Percentiles rank a stretch among this genome's conserved stretches.
Evolutionary conservation across 2,113 vertebrate species (phyloP).

Genomic region (Varanus komodoensis): DNA sequence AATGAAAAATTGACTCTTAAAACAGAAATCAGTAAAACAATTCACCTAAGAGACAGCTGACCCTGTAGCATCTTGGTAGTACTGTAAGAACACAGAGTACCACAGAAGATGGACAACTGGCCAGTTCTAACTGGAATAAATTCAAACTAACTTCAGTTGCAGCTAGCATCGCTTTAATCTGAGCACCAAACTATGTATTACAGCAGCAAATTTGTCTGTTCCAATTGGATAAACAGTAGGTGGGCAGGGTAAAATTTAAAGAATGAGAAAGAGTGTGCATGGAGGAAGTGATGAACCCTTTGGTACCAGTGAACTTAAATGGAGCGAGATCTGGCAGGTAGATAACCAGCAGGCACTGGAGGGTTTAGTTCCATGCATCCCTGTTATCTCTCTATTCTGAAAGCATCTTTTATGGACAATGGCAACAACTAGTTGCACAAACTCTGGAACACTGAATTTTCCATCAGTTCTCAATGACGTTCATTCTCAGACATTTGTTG

Average conservation of each 20-base stretch:
- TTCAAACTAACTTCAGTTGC: background rate
- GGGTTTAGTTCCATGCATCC: background rate
- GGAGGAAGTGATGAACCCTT: background rate
- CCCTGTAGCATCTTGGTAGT: background rate
- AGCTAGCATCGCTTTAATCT: background rate
- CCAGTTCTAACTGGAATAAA: background rate
- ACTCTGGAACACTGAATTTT: fast-evolving
- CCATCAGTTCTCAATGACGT: background rate
- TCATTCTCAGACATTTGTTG: background rate
- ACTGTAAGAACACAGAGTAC: background rate
- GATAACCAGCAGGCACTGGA: background rate
- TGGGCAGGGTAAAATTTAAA: background rate
- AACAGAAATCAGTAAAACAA: background rate
- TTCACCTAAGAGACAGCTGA: background rate
- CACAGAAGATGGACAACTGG: background rate
- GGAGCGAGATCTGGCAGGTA: background rate
- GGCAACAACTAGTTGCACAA: slow-evolving; percentile 6
- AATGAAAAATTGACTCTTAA: background rate
- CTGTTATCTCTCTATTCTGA: background rate
- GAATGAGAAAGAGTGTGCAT: too few relatives aligned
- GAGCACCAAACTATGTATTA: background rate
- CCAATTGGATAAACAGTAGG: background rate
- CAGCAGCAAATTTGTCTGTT: background rate
- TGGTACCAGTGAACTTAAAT: background rate
- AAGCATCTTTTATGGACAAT: slow-evolving; percentile 14